Evolutionary conservation across 2,888 invertebrate species (phyloP).

Genomic region (Catonia carolina): DNA sequence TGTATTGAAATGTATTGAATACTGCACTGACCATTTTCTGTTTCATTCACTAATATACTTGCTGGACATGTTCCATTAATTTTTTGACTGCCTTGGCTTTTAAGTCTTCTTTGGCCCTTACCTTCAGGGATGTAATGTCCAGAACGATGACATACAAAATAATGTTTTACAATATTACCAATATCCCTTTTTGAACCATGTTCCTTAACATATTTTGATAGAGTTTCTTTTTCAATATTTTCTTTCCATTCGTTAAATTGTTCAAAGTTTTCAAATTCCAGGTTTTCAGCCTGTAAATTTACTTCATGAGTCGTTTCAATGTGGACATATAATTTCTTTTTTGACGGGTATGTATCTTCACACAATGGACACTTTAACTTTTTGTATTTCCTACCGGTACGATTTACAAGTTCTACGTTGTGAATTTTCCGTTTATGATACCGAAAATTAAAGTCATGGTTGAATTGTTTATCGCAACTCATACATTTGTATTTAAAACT

Average conservation of each 20-base stretch:
- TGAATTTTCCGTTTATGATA: neutral
- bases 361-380: neutral
- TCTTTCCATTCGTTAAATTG: neutral
- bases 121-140: neutral
- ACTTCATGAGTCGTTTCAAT: neutral
- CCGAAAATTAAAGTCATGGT: neutral
- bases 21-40: neutral
- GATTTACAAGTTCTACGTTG: neutral
- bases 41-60: neutral
- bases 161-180: neutral
- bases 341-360: neutral
- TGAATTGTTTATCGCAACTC: neutral
- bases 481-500: neutral
- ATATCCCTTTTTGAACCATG: neutral
- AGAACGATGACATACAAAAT: neutral
- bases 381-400: neutral
- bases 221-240: neutral
- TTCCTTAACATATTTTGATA: neutral
- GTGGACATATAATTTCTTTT: neutral
- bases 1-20: conserved; percentile 3
- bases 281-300: neutral
- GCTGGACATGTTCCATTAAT: conserved; percentile 10
- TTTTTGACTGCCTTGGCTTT: conserved; percentile 7
- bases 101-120: neutral
- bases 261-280: neutral